Base-by-base conservation (phyloP, 2,113 vertebrate genomes). In the Vanacampus margaritifer region DNA sequence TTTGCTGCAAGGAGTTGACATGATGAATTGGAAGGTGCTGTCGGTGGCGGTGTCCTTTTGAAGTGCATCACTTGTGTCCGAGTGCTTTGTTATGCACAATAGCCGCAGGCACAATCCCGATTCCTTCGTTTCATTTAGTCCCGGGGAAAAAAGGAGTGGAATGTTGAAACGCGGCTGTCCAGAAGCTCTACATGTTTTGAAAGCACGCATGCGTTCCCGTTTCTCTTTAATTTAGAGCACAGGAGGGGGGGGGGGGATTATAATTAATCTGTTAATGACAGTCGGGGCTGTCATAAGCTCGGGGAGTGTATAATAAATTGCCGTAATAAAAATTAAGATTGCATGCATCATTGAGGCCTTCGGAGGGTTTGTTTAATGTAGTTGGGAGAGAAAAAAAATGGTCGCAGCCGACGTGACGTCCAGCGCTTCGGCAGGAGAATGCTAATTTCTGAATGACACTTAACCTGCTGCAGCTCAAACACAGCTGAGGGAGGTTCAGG, bases 191-290 rank as follows among this genome's bases (percentile, higher is more conserved):
- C 72, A 83, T 87, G 83, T 87, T 89, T 88, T 84, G 78, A 85
- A 78, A 71, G 79, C 76, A 57, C 62, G 78, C 68, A 76, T 83
- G 79, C 61, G 56, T 88, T 85, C 85, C 87, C 84, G 61, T 89
- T 89, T 90, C 83, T 78, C 75, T 88, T 84, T 82, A 88, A 90
- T 76, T 90, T 88, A 64, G 76, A 89, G 86, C 84, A 70, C 86
- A 78, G 83, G 86, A 87, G 89, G 86, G 91, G 91, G 79, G 83
- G 86, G 88, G 89, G 87, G 90, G 91, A 93, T 92, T 91, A 90
- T 93, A 93, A 93, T 93, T 93, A 93, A 93, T 93, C 91, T 93
- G 91, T 92, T 93, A 93, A 93, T 93, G 92, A 91, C 92, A 93
- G 91, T 89, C 84, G 87, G 88, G 87, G 91, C 91, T 93, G 92